Evolutionary conservation across 37 sponge, comb jelly and placozoan genomes (phyloP), one percentile per base, ranked within the genome.

Genomic region (Petrosia ficiformis): DNA sequence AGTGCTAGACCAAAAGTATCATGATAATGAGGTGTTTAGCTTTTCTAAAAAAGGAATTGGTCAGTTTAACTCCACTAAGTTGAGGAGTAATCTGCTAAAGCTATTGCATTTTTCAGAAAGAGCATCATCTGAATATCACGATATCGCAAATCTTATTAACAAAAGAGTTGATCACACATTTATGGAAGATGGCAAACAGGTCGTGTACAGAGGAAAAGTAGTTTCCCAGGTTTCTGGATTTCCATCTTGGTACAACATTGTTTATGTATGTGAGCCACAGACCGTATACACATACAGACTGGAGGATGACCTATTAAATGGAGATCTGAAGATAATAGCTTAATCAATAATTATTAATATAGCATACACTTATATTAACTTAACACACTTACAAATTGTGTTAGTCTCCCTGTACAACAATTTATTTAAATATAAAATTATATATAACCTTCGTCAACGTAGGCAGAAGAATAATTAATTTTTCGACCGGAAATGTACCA

Each of bases 211-310:
- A n/a, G 68, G 68, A 31, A 4, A 35, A 37, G 68, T 67, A 3
- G 32, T 67, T 2, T 67, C 68, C 24, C 68, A 67, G 34, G 68
- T 67, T 10, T 37, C 68, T 67, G 68, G 68, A 22, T 67, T 67
- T 29, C 24, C 3, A 3, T 33, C 30, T n/a, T 67, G 68, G 68
- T 67, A 31, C 68, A 67, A 67, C 4, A 4, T 67, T 2, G 68
- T 67, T 35, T 67, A 67, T 67, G 68, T 35, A 22, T n/a, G 34
- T 64, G 65, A 64, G n/a, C 65, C 65, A 22, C 28, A 16, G 11
- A 28, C n/a, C 11, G 65, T 64, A 29, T 64, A 64, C 22, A 30
- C 65, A 24, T 64, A 30, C 32, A 64, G n/a, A 64, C 65, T 64
- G 28, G n/a, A 26, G 65, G 65, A 64, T 24, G 32, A 24, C 22